Percentiles rank a stretch among this genome's conserved stretches.
phyloP scores from a whole-genome alignment of 2,113 vertebrate species.

The Scortum barcoo region DNA sequence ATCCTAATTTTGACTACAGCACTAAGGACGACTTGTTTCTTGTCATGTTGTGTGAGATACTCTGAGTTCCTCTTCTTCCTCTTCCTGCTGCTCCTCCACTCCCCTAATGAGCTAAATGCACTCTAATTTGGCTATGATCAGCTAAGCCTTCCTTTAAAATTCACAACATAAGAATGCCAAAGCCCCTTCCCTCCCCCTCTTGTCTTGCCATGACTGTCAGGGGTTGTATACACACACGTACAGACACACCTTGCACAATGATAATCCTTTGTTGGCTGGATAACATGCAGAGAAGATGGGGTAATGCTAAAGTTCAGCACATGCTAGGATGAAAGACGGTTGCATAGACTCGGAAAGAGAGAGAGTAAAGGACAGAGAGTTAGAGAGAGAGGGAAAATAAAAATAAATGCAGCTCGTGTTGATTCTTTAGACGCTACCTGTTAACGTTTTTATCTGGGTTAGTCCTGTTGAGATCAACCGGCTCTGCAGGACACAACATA shows the following conservation, averaged over 20 bases:
- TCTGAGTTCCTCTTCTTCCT: slow-evolving; percentile 5
- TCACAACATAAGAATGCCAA: slow-evolving; percentile 52
- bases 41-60: slow-evolving; percentile 18
- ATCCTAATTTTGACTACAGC: slow-evolving; percentile 22
- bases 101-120: slow-evolving; percentile 73
- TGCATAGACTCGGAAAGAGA: slow-evolving; percentile 44
- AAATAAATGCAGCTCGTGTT: slow-evolving; percentile 11
- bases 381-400: slow-evolving; percentile 1
- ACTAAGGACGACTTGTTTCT: slow-evolving; percentile 10
- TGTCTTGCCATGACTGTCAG: slow-evolving; percentile 23
- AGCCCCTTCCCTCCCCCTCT: neutral
- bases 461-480: slow-evolving; percentile 16
- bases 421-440: slow-evolving; percentile 12
- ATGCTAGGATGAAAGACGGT: slow-evolving; percentile 68
- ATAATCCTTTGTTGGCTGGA: slow-evolving; percentile 62
- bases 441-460: slow-evolving; percentile 10
- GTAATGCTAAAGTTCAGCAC: slow-evolving; percentile 53
- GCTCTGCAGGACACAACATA: slow-evolving; percentile 18
- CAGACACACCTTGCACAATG: slow-evolving; percentile 34
- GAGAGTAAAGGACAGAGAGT: slow-evolving; percentile 23
- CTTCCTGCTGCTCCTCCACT: slow-evolving; percentile 11
- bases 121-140: slow-evolving; percentile 72
- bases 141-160: slow-evolving; percentile 67
- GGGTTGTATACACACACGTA: slow-evolving; percentile 10
- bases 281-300: slow-evolving; percentile 34